These are phyloP conservation scores for Calyptomena viridis DNA, from an alignment of 2,113 vertebrate species.

Conservation along the genomic window DNA sequence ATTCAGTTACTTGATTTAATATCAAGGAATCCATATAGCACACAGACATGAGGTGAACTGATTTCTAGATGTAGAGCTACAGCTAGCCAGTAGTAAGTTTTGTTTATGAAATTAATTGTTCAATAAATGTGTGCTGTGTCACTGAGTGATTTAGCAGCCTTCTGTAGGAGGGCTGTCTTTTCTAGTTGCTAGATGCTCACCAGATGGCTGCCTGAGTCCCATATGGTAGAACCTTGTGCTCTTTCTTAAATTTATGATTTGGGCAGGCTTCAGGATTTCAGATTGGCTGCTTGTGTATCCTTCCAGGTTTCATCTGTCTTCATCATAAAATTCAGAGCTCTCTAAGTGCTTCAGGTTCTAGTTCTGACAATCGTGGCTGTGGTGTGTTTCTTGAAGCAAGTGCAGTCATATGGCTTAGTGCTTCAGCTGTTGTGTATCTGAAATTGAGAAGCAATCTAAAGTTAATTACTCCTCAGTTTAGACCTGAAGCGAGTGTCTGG, in stretches of 20 bases:
- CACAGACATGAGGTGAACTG: neutral
- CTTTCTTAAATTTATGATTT: neutral
- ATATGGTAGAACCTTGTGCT: neutral
- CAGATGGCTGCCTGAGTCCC: neutral
- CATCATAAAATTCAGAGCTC: neutral
- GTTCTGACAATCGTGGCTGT: neutral
- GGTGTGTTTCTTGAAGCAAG: neutral
- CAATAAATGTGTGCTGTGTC: neutral
- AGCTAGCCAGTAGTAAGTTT: neutral
- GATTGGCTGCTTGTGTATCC: neutral
- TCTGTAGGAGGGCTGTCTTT: neutral
- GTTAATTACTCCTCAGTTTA: neutral
- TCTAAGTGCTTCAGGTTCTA: neutral
- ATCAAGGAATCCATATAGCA: neutral
- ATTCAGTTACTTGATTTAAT: neutral
- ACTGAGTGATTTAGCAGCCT: neutral
- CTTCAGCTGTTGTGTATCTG: neutral
- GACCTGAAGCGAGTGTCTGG: neutral
- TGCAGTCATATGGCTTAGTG: neutral
- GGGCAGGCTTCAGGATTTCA: neutral
- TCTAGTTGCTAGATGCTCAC: neutral
- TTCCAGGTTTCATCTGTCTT: neutral
- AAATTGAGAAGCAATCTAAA: neutral
- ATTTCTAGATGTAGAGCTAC: neutral
- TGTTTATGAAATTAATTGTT: neutral